Evolutionary conservation across 1,140 invertebrate species (phyloP).

Genomic region (Apis laboriosa): DNA sequence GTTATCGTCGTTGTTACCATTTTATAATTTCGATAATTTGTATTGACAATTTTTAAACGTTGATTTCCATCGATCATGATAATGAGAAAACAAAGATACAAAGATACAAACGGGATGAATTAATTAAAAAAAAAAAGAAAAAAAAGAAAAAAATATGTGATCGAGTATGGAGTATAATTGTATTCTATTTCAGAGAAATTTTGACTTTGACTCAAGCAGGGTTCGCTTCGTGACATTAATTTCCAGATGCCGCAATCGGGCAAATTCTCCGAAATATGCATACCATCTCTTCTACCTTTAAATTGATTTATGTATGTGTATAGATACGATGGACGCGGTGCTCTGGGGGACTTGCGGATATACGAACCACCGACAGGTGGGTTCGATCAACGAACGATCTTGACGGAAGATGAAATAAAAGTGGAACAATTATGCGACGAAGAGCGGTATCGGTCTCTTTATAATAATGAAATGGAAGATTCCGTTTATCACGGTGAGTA

Average conservation of each 20-base stretch:
- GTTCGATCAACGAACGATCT: slow-evolving; percentile 84
- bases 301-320: slow-evolving; percentile 77
- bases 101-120: not conserved
- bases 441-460: slow-evolving; percentile 93
- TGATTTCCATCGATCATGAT: no score
- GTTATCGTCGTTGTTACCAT: not conserved
- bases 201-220: slow-evolving; percentile 49
- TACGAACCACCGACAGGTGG: slow-evolving; percentile 88
- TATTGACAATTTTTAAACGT: no score
- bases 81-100: not conserved
- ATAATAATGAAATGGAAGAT: slow-evolving; percentile 93
- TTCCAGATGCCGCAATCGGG: slow-evolving; percentile 71
- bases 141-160: slow-evolving; percentile 1
- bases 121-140: not conserved
- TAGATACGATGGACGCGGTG: slow-evolving; percentile 97
- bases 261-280: slow-evolving; percentile 42
- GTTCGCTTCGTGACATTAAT: slow-evolving; percentile 63
- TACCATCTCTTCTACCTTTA: slow-evolving; percentile 62
- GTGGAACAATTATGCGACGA: slow-evolving; percentile 94
- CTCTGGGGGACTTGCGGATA: slow-evolving; percentile 88
- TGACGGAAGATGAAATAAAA: slow-evolving; percentile 90
- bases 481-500: slow-evolving; percentile 89
- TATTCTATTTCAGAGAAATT: slow-evolving; percentile 66
- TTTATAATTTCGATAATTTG: not conserved
- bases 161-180: slow-evolving; percentile 37